Percentiles rank a stretch among this genome's conserved stretches.
phyloP scores from a whole-genome alignment of 2,797 vertebrate species.

The Arremon brunneinucha region DNA sequence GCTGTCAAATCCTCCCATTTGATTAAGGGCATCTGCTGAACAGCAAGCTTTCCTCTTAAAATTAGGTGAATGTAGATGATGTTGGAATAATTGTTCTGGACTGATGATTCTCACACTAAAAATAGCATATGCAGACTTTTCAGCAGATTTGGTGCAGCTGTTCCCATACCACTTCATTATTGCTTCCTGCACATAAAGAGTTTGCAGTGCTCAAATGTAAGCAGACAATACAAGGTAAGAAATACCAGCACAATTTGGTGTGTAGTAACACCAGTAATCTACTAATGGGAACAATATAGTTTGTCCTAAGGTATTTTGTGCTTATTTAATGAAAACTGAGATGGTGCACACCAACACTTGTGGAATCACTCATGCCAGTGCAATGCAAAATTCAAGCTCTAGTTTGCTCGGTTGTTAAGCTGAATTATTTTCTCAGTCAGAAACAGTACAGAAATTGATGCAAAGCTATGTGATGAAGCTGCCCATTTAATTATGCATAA shows the following conservation, averaged over 20 bases:
- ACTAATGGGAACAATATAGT: neutral
- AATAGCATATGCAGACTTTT: conserved; percentile 8
- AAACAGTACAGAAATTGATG: neutral
- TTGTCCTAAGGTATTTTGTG: neutral
- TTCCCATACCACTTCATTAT: neutral
- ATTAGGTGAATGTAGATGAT: neutral
- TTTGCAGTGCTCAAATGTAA: neutral
- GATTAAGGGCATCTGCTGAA: neutral
- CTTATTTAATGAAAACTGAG: neutral
- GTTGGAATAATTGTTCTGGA: conserved; percentile 24
- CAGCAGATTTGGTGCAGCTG: conserved; percentile 3
- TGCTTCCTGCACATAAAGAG: neutral
- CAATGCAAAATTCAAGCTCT: neutral
- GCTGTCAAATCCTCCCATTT: neutral
- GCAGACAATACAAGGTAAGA: neutral
- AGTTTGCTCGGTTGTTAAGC: neutral
- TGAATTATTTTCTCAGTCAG: neutral
- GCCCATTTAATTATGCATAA: neutral
- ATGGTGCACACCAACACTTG: neutral
- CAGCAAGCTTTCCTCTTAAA: neutral
- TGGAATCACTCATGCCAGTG: neutral
- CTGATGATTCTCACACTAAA: neutral
- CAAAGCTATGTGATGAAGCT: neutral
- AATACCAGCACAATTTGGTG: neutral
- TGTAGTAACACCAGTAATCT: neutral